Percentiles rank a stretch among this genome's conserved stretches.
These are phyloP conservation scores for Gallirallus australis DNA, from an alignment of 2,797 vertebrate genomes.

Conservation along the genomic window DNA sequence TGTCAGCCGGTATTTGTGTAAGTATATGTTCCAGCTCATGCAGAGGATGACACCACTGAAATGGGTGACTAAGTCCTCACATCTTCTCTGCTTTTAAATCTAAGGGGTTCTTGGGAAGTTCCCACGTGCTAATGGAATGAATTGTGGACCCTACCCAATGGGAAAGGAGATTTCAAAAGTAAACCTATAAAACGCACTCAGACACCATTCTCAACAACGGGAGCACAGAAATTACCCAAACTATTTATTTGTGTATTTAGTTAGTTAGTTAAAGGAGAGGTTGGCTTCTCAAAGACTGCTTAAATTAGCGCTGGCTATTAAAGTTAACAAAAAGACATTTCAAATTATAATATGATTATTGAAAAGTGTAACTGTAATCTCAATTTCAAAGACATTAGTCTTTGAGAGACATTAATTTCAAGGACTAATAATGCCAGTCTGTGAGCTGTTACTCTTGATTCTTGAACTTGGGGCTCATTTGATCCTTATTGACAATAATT, in stretches of 20 bases:
- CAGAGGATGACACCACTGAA: neutral
- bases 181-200: neutral
- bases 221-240: neutral
- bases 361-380: neutral
- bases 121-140: neutral
- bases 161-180: neutral
- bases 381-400: neutral
- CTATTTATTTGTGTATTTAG: too few relatives aligned
- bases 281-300: neutral
- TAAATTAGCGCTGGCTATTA: neutral
- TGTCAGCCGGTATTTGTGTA: neutral
- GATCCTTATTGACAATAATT: neutral
- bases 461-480: neutral
- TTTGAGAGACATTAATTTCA: neutral
- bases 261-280: neutral
- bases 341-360: neutral
- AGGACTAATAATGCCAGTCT: neutral
- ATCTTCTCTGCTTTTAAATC: neutral
- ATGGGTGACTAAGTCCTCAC: neutral
- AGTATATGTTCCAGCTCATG: neutral
- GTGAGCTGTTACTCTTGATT: neutral
- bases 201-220: neutral
- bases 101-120: neutral
- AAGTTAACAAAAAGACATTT: neutral
- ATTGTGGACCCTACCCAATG: neutral